Evolutionary conservation across 2,888 invertebrate genomes (phyloP).

Genomic region (Celastrina argiolus): DNA sequence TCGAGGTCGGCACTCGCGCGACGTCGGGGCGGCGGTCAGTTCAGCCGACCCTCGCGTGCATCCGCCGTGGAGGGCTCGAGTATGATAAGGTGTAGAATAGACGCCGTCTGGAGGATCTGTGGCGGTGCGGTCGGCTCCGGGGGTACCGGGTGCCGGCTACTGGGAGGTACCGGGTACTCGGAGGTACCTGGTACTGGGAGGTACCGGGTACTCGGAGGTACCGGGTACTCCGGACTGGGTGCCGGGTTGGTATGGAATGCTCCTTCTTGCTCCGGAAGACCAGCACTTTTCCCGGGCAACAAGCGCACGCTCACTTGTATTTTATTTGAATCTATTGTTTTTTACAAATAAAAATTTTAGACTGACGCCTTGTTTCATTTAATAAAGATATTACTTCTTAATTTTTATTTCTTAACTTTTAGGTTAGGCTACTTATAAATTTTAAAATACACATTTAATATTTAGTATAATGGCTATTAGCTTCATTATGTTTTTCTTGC

Average conservation of each 20-base stretch:
- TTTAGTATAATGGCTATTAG: no score
- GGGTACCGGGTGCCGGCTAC: no score
- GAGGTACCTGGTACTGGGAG: no score
- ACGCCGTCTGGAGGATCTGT: background rate
- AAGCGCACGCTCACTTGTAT: constrained; percentile 70
- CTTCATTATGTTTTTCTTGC: no score
- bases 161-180: background rate
- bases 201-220: no score
- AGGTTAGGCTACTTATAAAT: no score
- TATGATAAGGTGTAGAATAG: background rate
- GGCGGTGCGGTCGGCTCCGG: background rate
- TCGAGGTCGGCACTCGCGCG: no score
- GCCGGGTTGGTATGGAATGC: constrained; percentile 35
- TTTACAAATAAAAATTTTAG: constrained; percentile 75
- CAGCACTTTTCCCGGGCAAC: constrained; percentile 73
- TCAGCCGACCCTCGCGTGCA: background rate
- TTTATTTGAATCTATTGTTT: constrained; percentile 63
- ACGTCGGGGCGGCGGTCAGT: no score
- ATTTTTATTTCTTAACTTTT: no score
- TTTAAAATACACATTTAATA: no score
- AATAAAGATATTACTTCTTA: no score
- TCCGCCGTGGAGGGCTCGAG: background rate
- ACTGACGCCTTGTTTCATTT: constrained; percentile 55
- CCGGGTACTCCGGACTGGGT: no score
- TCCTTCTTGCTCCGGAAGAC: constrained; percentile 77